Base-by-base conservation (phyloP, 2,797 vertebrate species). In the Rhinogobio ventralis region DNA sequence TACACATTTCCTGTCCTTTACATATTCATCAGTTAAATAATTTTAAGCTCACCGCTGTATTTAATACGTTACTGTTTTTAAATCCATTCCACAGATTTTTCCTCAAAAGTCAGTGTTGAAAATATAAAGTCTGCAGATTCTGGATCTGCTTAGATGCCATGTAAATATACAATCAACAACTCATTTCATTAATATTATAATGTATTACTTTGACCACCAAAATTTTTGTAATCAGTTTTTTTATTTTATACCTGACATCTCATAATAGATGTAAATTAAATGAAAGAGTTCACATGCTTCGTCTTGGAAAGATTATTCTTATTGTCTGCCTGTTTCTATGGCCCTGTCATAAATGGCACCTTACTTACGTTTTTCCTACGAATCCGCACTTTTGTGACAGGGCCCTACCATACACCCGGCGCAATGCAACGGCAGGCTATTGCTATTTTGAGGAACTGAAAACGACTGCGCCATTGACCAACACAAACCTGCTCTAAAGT, bases 261-360 rank as follows among this genome's bases (percentile, higher is more conserved):
- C 68, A 28, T 57, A 72, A 72, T 60, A 46, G 19, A 72, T 82
- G 80, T 60, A 36, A 81, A 81, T 78, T 77, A 78, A 78, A 62
- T 60, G 9, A 28, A 71, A 0, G 13, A 46, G 1, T 39, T 42
- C 5, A 39, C 42, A 62, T 45, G 36, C 45, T 62, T 28, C 45
- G n/a, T 60, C 7, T 45, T n/a, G 10, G 25, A 60, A 42, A 15
- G 20, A 67, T 36, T 36, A 36, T 20, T 33, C 19, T 28, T 55
- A 19, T 25, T 17, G 14, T 72, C 15, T 49, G 13, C 42, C 19
- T 23, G 49, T 23, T 33, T 55, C 23, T 23, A 13, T n/a, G n/a
- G n/a, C 57, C 57, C n/a, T 14, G 11, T 62, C 13, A n/a, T 2
- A 28, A 30, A 30, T 64, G 14, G 25, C n/a, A 25, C 11, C n/a